Base-by-base conservation (phyloP, 2,797 vertebrate species). In the Hippopotamyrus pictus region DNA sequence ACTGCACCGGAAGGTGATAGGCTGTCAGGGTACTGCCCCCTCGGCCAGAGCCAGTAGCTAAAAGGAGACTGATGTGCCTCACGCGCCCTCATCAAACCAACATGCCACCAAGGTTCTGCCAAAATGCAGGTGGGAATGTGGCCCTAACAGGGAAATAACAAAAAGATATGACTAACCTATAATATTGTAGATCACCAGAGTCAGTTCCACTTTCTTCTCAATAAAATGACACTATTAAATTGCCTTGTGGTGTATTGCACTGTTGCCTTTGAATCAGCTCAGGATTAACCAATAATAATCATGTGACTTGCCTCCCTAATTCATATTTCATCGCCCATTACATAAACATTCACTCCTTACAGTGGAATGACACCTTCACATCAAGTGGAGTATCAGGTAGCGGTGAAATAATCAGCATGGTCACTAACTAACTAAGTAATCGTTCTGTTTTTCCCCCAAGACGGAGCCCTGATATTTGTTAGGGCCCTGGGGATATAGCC, bases 1-100 rank as follows among this genome's bases (percentile, higher is more conserved):
- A 29, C 62, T 44, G 57, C 25, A 86, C 3, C 79, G 86, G 84
- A 88, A 92, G 79, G 25, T 90, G 95, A 96, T 95, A 94, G 96
- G 96, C 87, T 91, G 88, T 0, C 0, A 17, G 3, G 90, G 90
- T 87, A 53, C 94, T 91, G 91, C 93, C 94, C 92, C 89, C 76
- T 8, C 44, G 1, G 7, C 91, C 2, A 46, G 17, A 86, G 57
- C 8, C 59, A 33, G 3, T 1, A 25, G 90, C 93, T 94, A 94
- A 95, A 94, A 92, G 88, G 92, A 94, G 92, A 92, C 50, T 29
- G 29, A 17, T 3, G 0, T 11, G 3, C 14, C 17, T 87, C 51
- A 33, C 33, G 59, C 2, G 1, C 50, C 82, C 41, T 29, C 46
- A 41, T 76, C 37, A 17, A 41, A 6, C 17, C 73, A 44, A 44